Base-by-base conservation (phyloP, 2,888 invertebrate species). In the Leptinotarsa haldemani region DNA sequence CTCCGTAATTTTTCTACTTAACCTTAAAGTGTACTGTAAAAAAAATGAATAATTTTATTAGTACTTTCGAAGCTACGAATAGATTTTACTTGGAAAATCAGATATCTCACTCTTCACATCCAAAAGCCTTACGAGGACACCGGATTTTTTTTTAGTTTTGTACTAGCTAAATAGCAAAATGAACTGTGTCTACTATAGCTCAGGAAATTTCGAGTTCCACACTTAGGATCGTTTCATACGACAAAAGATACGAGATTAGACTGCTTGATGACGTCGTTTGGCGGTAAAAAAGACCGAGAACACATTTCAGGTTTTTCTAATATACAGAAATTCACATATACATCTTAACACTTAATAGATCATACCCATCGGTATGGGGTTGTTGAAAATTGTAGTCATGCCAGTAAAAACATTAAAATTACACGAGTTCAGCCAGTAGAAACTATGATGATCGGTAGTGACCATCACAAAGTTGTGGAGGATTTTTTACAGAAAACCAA, bases 81-180 rank as follows among this genome's bases (percentile, higher is more conserved):
- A 56, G 75, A 77, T 65, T 77, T 77, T 76, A 80, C 74, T 61
- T 53, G 78, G 81, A 79, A 77, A 78, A 80, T 80, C 81, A 80
- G 71, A 67, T 71, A 70, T 69, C 66, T 73, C 74, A 70, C 77
- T 69, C 70, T 82, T 79, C 83, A 83, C 82, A 84, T 83, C 81
- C 83, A 83, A 80, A 82, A 84, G 83, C 82, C 80, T 82, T 80
- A 83, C 83, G 81, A 81, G 79, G 80, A 83, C 82, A 81, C 79
- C 78, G 80, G 82, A 65, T 77, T 78, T 75, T 40, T 40, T 30
- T 71, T 76, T 71, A 70, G 56, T 74, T 76, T 78, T 77, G 78
- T 78, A 78, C 78, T 78, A 78, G 78, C 77, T 78, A 78, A 75
- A 73, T 77, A 74, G 78, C 78, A 74, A 77, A 77, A 77, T 77